Conservation (phyloP, 2,797 vertebrate species). For the Spondyliosoma cantharus region DNA sequence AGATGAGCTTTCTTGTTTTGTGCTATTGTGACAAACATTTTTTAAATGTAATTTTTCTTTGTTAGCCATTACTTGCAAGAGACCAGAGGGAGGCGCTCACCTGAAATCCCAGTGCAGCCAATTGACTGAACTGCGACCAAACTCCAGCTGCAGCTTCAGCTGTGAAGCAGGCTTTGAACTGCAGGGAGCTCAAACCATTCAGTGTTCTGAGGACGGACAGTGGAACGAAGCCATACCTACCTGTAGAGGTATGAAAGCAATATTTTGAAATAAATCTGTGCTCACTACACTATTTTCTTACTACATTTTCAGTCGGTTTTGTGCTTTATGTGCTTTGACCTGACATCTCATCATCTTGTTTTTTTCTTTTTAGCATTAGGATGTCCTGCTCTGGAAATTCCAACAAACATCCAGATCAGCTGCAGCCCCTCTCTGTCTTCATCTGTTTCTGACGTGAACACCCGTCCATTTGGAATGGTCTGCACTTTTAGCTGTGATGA, state of each 20-base stretch:
- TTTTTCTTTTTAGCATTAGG: conserved; percentile 43
- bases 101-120: conserved; percentile 68
- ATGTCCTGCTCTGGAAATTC: conserved; percentile 55
- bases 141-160: conserved; percentile 79
- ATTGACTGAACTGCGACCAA: conserved; percentile 61
- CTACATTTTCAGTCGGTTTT: background rate
- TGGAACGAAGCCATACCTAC: conserved; percentile 75
- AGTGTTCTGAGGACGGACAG: conserved; percentile 77
- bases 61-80: conserved; percentile 69
- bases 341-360: conserved; percentile 3
- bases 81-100: conserved; percentile 57
- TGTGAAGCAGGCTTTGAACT: conserved; percentile 79
- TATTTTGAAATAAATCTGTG: background rate
- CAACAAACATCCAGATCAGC: conserved; percentile 43
- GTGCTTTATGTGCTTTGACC: background rate
- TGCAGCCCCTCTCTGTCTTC: conserved; percentile 45
- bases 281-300: background rate
- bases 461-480: conserved; percentile 27
- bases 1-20: background rate
- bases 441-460: background rate
- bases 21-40: background rate
- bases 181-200: conserved; percentile 57
- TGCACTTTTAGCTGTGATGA: conserved; percentile 70
- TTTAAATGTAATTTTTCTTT: background rate
- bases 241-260: conserved; percentile 71